phyloP scores from a whole-genome alignment of 2,888 invertebrate species.

The Sycophila texana region DNA sequence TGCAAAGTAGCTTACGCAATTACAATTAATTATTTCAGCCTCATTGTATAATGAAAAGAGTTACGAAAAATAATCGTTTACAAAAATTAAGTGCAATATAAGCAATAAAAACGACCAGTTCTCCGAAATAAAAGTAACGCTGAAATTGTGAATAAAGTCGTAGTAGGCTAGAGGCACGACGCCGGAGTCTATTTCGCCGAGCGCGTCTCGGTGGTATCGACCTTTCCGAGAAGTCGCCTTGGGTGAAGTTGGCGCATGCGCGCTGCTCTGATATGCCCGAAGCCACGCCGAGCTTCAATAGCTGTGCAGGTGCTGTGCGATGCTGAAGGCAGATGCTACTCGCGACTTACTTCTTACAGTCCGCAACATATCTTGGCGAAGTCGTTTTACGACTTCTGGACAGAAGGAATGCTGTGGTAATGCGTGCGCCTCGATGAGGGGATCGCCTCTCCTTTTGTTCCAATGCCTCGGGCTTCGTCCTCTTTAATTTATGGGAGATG shows the following conservation, averaged over 20 bases:
- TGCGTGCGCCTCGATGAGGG: not conserved
- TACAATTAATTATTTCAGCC: not conserved
- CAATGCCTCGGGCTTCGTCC: too few relatives aligned
- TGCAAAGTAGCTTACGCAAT: too few relatives aligned
- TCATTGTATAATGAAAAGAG: not conserved
- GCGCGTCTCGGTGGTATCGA: slow-evolving; percentile 48
- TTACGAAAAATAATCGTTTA: not conserved
- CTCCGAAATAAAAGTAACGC: too few relatives aligned
- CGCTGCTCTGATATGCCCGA: not conserved
- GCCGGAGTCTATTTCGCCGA: slow-evolving; percentile 15
- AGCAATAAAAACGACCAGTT: too few relatives aligned
- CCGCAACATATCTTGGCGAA: too few relatives aligned
- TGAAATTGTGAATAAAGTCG: slow-evolving; percentile 29
- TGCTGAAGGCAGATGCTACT: slow-evolving; percentile 19
- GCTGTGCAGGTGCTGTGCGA: slow-evolving; percentile 3
- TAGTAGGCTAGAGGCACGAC: not conserved
- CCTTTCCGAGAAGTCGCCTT: slow-evolving; percentile 34
- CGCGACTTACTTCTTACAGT: not conserved
- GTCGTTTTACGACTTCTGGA: too few relatives aligned
- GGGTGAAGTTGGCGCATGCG: slow-evolving; percentile 42
- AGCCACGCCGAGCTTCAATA: slow-evolving; percentile 13
- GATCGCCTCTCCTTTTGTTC: not conserved
- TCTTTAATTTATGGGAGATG: too few relatives aligned
- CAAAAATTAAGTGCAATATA: too few relatives aligned
- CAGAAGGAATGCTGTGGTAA: not conserved